Evolutionary conservation across 2,888 invertebrate genomes (phyloP).

Genomic region (Automeris io): DNA sequence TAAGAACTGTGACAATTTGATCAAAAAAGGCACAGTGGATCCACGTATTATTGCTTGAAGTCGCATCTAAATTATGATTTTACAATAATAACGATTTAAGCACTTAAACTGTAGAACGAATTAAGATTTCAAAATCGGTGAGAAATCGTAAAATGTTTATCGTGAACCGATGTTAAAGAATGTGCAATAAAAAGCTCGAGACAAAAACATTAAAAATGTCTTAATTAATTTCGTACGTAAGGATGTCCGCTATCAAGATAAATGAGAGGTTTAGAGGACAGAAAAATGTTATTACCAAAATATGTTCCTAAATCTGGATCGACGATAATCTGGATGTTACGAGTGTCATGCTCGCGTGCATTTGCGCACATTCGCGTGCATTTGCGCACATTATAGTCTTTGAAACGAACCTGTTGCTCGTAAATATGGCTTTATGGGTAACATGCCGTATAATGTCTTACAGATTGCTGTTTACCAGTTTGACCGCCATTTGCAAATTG

Average conservation of each 20-base stretch:
- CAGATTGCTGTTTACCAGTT: no score
- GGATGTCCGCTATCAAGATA: slow-evolving; percentile 11
- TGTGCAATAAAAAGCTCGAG: not conserved
- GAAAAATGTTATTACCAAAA: slow-evolving; percentile 1
- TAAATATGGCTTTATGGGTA: slow-evolving; percentile 2
- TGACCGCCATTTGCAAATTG: no score
- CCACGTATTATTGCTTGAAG: no score
- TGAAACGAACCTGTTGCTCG: not conserved
- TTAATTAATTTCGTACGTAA: no score
- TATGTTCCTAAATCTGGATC: slow-evolving; percentile 4
- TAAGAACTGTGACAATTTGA: no score
- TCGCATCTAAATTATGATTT: no score
- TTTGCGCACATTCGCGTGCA: not conserved
- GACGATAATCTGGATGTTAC: not conserved
- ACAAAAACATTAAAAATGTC: no score
- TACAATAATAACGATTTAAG: no score
- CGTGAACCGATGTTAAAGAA: slow-evolving; percentile 6
- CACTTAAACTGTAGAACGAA: no score
- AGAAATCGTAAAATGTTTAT: slow-evolving; percentile 11
- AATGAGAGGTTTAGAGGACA: slow-evolving; percentile 12
- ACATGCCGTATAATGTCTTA: not conserved
- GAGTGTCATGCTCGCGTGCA: slow-evolving; percentile 1
- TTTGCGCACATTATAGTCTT: not conserved
- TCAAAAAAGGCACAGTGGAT: no score
- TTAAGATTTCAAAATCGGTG: no score